Conservation (phyloP, 2,888 invertebrate genomes). For the Machimus rusticus region DNA sequence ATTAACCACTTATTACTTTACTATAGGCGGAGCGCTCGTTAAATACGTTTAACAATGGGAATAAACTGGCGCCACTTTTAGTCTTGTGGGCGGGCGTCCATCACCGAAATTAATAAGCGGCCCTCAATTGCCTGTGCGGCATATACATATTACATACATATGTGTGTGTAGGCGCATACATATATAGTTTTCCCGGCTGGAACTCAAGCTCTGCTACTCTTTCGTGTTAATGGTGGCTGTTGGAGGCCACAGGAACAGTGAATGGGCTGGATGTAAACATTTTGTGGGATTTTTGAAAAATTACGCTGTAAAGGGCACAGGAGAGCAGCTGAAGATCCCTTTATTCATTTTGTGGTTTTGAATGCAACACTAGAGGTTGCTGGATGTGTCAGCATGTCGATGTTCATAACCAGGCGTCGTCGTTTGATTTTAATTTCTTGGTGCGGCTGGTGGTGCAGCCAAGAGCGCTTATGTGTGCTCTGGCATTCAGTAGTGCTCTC, state of each 20-base stretch:
- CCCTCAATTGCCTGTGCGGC: not conserved
- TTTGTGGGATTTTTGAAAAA: slow-evolving; percentile 19
- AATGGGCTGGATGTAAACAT: slow-evolving; percentile 28
- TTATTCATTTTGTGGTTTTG: slow-evolving; percentile 33
- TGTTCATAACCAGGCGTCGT: not conserved
- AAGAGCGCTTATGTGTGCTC: not conserved
- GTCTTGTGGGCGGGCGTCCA: not conserved
- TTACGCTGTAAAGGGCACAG: slow-evolving; percentile 15
- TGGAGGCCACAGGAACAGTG: not conserved
- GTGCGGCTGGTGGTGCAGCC: not conserved
- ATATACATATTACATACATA: not conserved
- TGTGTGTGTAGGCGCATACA: too few species aligned
- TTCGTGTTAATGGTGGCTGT: not conserved
- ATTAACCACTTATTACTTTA: not conserved
- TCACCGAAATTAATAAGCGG: not conserved
- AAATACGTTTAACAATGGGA: not conserved
- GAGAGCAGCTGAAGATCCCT: slow-evolving; percentile 23
- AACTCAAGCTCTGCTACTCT: not conserved
- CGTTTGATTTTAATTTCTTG: slow-evolving; percentile 23
- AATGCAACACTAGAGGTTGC: slow-evolving; percentile 8
- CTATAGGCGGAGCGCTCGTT: not conserved
- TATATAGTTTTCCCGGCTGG: not conserved
- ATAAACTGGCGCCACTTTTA: not conserved
- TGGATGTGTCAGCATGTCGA: slow-evolving; percentile 21
- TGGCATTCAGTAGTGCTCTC: slow-evolving; percentile 10